These are phyloP conservation scores for Hyppa rectilinea DNA, from an alignment of 2,888 invertebrate genomes.

Conservation along the genomic window DNA sequence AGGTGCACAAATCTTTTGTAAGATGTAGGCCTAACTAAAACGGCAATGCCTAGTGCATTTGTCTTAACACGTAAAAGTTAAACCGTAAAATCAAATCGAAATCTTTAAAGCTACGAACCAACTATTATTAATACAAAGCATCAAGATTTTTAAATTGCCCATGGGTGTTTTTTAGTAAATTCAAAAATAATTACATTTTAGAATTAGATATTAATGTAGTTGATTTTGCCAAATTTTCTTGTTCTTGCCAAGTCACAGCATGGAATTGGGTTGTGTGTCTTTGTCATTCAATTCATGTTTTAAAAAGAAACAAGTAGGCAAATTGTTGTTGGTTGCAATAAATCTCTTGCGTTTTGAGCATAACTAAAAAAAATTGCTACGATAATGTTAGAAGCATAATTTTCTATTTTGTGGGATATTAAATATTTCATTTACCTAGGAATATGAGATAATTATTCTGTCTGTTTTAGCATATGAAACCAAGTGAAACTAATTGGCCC, in stretches of 20 bases:
- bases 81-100: neutral
- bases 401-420: neutral
- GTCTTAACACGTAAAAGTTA: neutral
- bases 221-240: neutral
- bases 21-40: constrained; percentile 63
- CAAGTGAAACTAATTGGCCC: neutral
- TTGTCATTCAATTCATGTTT: neutral
- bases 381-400: neutral
- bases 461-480: neutral
- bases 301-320: neutral
- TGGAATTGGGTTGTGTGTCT: no score
- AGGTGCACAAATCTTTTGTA: neutral
- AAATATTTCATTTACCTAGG: neutral
- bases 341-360: neutral
- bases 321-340: neutral
- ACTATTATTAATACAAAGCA: constrained; percentile 1
- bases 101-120: neutral
- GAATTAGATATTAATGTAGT: neutral
- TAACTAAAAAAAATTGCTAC: neutral
- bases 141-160: constrained; percentile 16
- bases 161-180: neutral
- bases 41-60: constrained; percentile 3
- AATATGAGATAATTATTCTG: neutral
- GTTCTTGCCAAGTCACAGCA: neutral
- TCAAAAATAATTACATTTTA: neutral